phyloP scores from a whole-genome alignment of 2,797 vertebrate genomes.

The Peromyscus attwateri region DNA sequence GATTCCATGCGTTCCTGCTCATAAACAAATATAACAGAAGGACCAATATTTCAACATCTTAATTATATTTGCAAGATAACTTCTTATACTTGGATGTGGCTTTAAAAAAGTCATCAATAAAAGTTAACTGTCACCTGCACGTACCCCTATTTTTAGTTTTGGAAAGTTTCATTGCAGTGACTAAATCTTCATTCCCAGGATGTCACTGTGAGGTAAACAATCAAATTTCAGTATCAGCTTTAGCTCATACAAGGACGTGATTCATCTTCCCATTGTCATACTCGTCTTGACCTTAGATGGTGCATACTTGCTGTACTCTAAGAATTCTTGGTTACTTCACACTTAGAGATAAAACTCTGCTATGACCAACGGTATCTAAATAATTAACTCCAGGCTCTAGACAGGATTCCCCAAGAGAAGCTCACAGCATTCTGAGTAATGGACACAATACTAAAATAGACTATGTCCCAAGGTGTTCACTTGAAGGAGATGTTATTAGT shows the following conservation, averaged over 20 bases:
- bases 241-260: neutral
- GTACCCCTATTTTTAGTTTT: neutral
- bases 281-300: neutral
- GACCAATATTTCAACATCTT: neutral
- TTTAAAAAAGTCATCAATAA: neutral
- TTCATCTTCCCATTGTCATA: neutral
- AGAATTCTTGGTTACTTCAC: constrained; percentile 22
- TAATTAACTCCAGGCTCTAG: neutral
- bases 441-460: neutral
- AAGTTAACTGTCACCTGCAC: neutral
- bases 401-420: neutral
- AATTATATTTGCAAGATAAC: neutral
- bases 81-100: neutral
- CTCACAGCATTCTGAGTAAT: neutral
- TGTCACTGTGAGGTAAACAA: neutral
- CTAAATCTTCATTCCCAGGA: neutral
- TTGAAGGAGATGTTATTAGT: neutral
- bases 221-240: neutral
- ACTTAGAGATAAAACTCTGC: neutral
- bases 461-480: neutral
- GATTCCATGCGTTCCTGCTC: constrained; percentile 19
- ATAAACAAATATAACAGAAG: constrained; percentile 5
- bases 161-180: neutral
- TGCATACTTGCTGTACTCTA: neutral
- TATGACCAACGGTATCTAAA: neutral